Percentiles rank a stretch among this genome's conserved stretches.
These are phyloP conservation scores for Cyanocitta stelleri DNA, from an alignment of 2,113 vertebrate species.

Conservation along the genomic window DNA sequence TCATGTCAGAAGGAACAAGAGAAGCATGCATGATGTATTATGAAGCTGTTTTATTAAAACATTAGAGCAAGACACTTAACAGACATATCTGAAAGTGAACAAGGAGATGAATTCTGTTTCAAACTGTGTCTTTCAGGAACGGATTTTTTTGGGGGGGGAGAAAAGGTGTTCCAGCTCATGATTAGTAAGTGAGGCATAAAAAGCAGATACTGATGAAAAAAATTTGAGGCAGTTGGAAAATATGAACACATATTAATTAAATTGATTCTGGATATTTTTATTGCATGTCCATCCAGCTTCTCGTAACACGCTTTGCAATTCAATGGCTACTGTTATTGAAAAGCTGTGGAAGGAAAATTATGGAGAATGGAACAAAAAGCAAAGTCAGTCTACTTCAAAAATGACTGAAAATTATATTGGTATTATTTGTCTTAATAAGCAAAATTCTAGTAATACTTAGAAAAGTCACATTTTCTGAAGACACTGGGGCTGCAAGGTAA, in stretches of 20 bases:
- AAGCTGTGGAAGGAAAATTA: not conserved
- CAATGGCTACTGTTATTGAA: not conserved
- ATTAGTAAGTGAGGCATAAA: not conserved
- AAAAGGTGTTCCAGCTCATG: not conserved
- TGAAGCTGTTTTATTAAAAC: not conserved
- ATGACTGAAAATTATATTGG: not conserved
- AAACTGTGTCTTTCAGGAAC: not conserved
- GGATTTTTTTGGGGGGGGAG: not conserved
- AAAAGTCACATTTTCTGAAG: not conserved
- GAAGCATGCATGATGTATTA: fast-evolving
- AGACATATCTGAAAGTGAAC: not conserved
- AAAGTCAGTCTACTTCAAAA: not conserved
- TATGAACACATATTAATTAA: not conserved
- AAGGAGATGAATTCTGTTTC: not conserved
- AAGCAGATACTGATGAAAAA: not conserved
- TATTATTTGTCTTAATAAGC: not conserved
- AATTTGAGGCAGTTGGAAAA: not conserved
- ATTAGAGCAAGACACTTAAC: not conserved
- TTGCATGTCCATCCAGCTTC: not conserved
- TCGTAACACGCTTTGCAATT: not conserved
- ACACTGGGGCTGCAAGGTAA: not conserved
- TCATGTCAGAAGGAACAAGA: not conserved
- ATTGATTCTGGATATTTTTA: not conserved
- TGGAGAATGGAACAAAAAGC: not conserved
- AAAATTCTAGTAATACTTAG: not conserved